phyloP scores from a whole-genome alignment of 2,888 invertebrate species.

The Meteorus colon region DNA sequence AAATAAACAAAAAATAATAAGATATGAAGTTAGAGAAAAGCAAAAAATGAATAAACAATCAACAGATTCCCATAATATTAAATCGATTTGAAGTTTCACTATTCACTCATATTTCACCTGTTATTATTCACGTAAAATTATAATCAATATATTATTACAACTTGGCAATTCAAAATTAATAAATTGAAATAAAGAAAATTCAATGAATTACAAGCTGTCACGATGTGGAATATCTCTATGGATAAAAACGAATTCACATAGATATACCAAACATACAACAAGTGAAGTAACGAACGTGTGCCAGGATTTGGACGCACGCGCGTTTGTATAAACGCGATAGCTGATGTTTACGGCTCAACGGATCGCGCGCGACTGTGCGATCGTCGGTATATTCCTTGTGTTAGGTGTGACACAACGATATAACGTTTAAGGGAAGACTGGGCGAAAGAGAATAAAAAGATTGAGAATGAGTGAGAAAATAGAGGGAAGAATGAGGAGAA shows the following conservation, averaged over 20 bases:
- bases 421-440: constrained; percentile 43
- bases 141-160: background rate
- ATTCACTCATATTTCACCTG: background rate
- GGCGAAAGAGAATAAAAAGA: constrained; percentile 6
- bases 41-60: background rate
- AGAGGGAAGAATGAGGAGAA: background rate
- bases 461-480: constrained; percentile 11
- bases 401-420: constrained; percentile 53
- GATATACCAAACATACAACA: background rate
- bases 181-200: no score
- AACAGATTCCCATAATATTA: background rate
- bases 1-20: background rate
- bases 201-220: no score
- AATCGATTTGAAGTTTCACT: background rate
- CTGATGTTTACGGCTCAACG: constrained; percentile 64
- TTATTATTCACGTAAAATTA: background rate
- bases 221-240: no score
- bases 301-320: constrained; percentile 34
- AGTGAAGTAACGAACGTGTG: constrained; percentile 6
- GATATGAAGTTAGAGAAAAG: background rate
- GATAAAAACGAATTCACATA: no score
- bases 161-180: background rate
- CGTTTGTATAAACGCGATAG: constrained; percentile 34
- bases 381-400: constrained; percentile 59
- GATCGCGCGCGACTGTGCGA: constrained; percentile 69